Conservation (phyloP, 2,113 vertebrate genomes). For the Corydoras maculifer region DNA sequence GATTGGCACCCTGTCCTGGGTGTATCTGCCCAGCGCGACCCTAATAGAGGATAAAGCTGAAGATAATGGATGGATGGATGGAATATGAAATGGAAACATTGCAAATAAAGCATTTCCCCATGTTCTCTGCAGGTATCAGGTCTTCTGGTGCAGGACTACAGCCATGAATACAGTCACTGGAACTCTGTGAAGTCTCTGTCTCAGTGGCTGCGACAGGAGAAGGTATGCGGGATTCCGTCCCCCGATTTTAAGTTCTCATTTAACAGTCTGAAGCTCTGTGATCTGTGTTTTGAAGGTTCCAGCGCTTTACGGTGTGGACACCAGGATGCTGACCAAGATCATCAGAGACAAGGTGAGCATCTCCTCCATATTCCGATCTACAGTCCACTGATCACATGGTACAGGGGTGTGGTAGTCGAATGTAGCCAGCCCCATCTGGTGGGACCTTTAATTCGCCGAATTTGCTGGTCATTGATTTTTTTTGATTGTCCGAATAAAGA, state of each 20-base stretch:
- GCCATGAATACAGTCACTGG: conserved; percentile 87
- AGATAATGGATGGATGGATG: neutral
- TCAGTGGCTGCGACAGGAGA: conserved; percentile 85
- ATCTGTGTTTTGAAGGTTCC: conserved; percentile 70
- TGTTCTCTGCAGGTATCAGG: conserved; percentile 75
- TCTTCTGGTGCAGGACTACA: conserved; percentile 85
- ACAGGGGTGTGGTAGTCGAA: no score
- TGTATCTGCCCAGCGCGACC: no score
- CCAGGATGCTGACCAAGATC: conserved; percentile 88
- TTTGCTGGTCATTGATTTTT: no score
- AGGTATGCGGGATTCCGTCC: conserved; percentile 58
- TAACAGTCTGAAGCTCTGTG: no score
- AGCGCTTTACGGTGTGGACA: conserved; percentile 89
- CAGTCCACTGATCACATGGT: no score
- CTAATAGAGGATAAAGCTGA: no score
- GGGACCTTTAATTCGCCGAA: no score
- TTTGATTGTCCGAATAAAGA: no score
- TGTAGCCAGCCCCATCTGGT: no score
- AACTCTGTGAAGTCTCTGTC: conserved; percentile 79
- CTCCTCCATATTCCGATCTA: no score
- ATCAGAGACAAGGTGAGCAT: conserved; percentile 82
- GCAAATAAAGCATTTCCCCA: neutral
- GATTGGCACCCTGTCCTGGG: no score
- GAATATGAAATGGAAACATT: neutral
- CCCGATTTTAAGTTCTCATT: no score